Base-by-base conservation (phyloP, 92 coral and sea anemone genomes). In the Micromussa lordhowensis region DNA sequence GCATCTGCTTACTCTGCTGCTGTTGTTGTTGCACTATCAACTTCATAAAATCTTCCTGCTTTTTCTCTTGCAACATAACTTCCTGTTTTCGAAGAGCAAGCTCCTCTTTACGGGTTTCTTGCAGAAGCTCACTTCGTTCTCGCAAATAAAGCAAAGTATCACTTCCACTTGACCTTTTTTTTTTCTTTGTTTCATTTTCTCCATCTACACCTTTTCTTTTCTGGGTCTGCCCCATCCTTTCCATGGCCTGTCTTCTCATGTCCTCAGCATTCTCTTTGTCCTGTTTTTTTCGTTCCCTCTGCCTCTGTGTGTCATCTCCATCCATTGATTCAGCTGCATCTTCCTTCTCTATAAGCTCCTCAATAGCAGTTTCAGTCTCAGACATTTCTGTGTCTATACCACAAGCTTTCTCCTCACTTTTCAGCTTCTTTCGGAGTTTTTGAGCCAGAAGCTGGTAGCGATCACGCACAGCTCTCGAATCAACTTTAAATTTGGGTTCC, bases 381-480 rank as follows among this genome's bases (percentile, higher is more conserved):
- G 87, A 71, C 94, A 85, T 88, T 12, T 89, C 92, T 15, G 85
- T 80, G 3, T 79, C 87, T 1, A 92, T 89, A 3, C 92, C 94
- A 92, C 90, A 84, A 17, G 89, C 92, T 30, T 75, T 79, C 79
- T 92, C 78, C 74, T 90, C 93, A 17, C 77, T 26, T 73, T 78
- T 89, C 26, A 85, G 75, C 34, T 92, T 89, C 34, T 58, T 71
- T 75, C 91, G 34, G 1, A 86, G 79, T 44, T 74, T 83, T 74
- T 66, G 5, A 18, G 95, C 55, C 10, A 87, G 79, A 32, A 83
- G 93, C 3, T 86, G 71, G 72, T 93, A 93, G 79, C 95, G 84
- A 57, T 93, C 93, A n/a, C 95, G 72, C 51, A 93, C 95, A 31
- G 91, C 89, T 59, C 91, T 78, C 59, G 54, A 17, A 53, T 92